Base-by-base conservation (phyloP, 2,888 invertebrate species). In the Camponotus fellah region DNA sequence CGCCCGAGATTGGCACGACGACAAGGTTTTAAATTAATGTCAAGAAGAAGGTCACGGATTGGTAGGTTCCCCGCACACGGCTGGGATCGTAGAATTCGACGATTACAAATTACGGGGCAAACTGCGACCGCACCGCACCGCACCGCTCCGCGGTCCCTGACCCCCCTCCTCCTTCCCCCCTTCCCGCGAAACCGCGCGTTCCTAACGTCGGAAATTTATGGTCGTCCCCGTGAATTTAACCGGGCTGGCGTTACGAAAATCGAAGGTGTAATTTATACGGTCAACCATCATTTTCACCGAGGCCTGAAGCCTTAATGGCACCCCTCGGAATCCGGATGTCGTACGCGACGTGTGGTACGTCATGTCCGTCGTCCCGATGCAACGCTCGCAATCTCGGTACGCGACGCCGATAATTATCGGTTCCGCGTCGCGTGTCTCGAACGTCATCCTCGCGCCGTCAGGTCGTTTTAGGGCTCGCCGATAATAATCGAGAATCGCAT, bases 181-280 rank as follows among this genome's bases (percentile, higher is more conserved):
- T 21, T 26, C 21, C 75, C 32, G 40, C 79, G 74, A 81, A 87
- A 87, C 79, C 81, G 69, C 80, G 66, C 69, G 56, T 69, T 53
- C 83, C 86, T 81, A 89, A 87, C 85, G 82, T 83, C 32, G 84
- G 60, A 81, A 88, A 90, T 90, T 90, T 90, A 90, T 88, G 84
- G 87, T 49, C 86, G 84, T 85, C 84, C 85, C 80, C 86, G 87
- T 81, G 89, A 89, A 90, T 87, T 84, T 85, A 83, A 84, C 85
- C 68, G 86, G 86, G 84, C 69, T 83, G 83, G 81, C 79, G 79
- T 80, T 80, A 84, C 88, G 89, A 90, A 88, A 90, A 90, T 90
- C 89, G 90, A 90, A 90, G 82, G 80, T 69, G 83, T 90, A 90
- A 90, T 90, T 90, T 90, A 90, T 90, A 85, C 85, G 85, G 81